Percentiles rank a stretch among this genome's conserved stretches.
Conservation (phyloP, 2,113 vertebrate genomes). For the Edolisoma coerulescens region DNA sequence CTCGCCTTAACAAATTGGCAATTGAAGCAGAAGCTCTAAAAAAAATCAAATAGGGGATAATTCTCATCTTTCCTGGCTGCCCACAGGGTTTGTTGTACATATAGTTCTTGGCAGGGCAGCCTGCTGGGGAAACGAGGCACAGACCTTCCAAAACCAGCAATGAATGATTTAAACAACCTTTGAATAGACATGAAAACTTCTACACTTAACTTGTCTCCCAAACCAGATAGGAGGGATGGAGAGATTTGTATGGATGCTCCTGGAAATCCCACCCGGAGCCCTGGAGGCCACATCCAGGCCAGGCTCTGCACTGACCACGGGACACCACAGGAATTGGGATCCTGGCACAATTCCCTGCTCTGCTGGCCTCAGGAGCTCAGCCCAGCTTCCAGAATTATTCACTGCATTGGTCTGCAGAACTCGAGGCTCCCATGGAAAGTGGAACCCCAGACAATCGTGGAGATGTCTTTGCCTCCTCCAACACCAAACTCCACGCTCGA, state of each 20-base stretch:
- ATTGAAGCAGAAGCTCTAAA: neutral
- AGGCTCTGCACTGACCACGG: neutral
- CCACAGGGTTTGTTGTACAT: slow-evolving; percentile 34
- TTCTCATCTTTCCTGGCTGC: slow-evolving; percentile 40
- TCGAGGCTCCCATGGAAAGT: accelerated
- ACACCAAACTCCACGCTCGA: accelerated
- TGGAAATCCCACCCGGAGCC: neutral
- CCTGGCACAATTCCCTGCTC: neutral
- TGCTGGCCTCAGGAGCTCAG: neutral
- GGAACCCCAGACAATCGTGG: neutral
- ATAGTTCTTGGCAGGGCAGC: neutral
- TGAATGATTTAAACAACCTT: neutral
- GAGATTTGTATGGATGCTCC: neutral
- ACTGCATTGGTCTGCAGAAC: accelerated
- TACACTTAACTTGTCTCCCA: neutral
- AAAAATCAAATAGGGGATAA: neutral
- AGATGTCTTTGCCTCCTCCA: neutral
- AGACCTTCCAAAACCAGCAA: neutral
- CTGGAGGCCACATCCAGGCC: accelerated
- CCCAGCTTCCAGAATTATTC: neutral
- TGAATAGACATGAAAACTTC: neutral
- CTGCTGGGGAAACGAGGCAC: neutral
- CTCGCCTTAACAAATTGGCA: neutral
- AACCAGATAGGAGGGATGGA: accelerated
- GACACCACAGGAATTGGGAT: neutral